Conservation (phyloP, 2,888 invertebrate species). For the Drosophila mettleri region DNA sequence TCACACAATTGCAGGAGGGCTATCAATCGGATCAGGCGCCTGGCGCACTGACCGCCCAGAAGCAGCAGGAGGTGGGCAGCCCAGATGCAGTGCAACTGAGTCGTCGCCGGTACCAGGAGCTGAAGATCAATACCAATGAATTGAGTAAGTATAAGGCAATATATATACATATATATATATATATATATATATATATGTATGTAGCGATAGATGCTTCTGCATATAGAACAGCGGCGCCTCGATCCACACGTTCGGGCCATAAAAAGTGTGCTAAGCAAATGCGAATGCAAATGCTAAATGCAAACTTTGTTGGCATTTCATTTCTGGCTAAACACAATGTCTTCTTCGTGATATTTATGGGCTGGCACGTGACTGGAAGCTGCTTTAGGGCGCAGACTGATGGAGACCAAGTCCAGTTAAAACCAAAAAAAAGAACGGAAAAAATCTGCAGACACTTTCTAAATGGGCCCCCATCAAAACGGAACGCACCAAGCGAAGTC, state of each 20-base stretch:
- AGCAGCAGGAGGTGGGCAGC: conserved; percentile 77
- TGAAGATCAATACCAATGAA: conserved; percentile 29
- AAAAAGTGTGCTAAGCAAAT: conserved; percentile 71
- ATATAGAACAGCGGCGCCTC: conserved; percentile 47
- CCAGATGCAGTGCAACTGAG: conserved; percentile 66
- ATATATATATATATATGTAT: conserved; percentile 6
- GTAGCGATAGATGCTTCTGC: conserved; percentile 9
- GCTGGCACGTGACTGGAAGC: conserved; percentile 61
- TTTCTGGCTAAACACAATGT: conserved; percentile 37
- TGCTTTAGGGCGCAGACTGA: background rate
- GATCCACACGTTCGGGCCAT: conserved; percentile 73
- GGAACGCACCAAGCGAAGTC: conserved; percentile 37
- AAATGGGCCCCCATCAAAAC: conserved; percentile 41
- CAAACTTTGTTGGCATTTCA: conserved; percentile 36
- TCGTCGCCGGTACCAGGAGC: conserved; percentile 21
- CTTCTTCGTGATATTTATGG: conserved; percentile 37
- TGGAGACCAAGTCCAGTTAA: conserved; percentile 24
- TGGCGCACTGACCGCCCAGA: conserved; percentile 77
- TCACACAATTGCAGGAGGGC: conserved; percentile 62
- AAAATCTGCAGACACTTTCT: conserved; percentile 48
- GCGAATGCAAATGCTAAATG: conserved; percentile 52
- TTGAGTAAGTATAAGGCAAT: conserved; percentile 46
- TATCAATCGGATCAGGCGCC: conserved; percentile 76
- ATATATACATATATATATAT: background rate
- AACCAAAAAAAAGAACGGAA: conserved; percentile 12